phyloP scores from a whole-genome alignment of 2,888 invertebrate genomes.

The Xanthorhoe designata region DNA sequence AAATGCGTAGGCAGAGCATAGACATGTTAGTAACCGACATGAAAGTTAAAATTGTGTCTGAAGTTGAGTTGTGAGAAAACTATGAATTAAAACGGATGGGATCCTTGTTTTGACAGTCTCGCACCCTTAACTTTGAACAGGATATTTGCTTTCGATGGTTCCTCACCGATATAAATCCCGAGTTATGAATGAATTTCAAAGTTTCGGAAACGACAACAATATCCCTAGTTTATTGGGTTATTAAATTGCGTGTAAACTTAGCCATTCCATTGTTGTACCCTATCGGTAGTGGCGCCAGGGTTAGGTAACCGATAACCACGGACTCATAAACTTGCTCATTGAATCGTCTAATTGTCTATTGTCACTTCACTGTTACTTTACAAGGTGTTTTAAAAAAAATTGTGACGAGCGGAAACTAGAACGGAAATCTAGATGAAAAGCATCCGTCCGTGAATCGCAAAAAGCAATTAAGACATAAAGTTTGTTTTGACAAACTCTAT shows the following conservation, averaged over 20 bases:
- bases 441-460: too few species aligned
- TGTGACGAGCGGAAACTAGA: too few species aligned
- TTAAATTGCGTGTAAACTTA: slow-evolving; percentile 61
- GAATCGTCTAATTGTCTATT: slow-evolving; percentile 29
- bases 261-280: slow-evolving; percentile 50
- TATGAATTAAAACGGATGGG: slow-evolving; percentile 13
- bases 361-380: slow-evolving; percentile 30
- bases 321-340: slow-evolving; percentile 40
- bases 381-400: not conserved
- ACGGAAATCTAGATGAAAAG: too few species aligned
- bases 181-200: slow-evolving; percentile 62
- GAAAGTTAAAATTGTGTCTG: not conserved
- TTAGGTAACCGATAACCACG: slow-evolving; percentile 45
- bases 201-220: slow-evolving; percentile 51
- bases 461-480: too few species aligned
- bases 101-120: slow-evolving; percentile 23
- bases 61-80: slow-evolving; percentile 6
- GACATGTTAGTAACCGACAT: not conserved
- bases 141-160: slow-evolving; percentile 58
- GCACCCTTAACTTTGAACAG: slow-evolving; percentile 46
- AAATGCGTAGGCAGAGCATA: slow-evolving; percentile 16
- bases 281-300: slow-evolving; percentile 61
- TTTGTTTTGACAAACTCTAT: too few species aligned
- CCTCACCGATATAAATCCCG: slow-evolving; percentile 52
- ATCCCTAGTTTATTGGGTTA: slow-evolving; percentile 60